phyloP scores from a whole-genome alignment of 2,888 invertebrate species.

The Anaspis maculata region DNA sequence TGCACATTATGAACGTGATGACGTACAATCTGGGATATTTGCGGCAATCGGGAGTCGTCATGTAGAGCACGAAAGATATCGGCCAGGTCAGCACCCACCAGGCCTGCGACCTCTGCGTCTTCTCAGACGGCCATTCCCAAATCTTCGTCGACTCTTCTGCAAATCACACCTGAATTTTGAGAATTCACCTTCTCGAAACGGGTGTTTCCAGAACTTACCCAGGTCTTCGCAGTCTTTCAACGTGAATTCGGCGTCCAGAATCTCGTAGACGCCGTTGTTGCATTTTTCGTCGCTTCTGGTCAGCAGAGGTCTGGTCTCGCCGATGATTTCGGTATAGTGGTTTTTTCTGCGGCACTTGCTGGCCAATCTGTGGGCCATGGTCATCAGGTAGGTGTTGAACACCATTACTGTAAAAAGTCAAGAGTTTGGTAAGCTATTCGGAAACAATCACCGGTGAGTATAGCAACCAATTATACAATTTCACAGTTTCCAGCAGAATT shows the following conservation, averaged over 20 bases:
- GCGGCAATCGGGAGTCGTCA: slow-evolving; percentile 72
- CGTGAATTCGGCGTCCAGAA: slow-evolving; percentile 33
- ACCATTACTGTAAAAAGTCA: slow-evolving; percentile 61
- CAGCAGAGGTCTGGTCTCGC: slow-evolving; percentile 42
- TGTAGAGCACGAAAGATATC: slow-evolving; percentile 57
- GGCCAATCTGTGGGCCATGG: slow-evolving; percentile 45
- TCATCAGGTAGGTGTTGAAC: slow-evolving; percentile 53
- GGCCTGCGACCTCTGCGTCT: slow-evolving; percentile 40
- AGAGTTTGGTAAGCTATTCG: too few species aligned
- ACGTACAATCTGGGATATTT: slow-evolving; percentile 52
- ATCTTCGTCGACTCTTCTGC: slow-evolving; percentile 41
- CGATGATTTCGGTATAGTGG: slow-evolving; percentile 48
- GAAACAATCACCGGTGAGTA: too few species aligned
- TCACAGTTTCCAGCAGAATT: too few species aligned
- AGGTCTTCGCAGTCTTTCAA: slow-evolving; percentile 40
- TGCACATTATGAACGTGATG: slow-evolving; percentile 69
- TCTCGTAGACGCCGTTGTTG: slow-evolving; percentile 20
- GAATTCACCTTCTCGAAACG: not conserved
- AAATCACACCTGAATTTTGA: slow-evolving; percentile 2
- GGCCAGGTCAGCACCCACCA: slow-evolving; percentile 67
- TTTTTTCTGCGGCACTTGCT: slow-evolving; percentile 44
- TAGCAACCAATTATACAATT: too few species aligned
- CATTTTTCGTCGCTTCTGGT: slow-evolving; percentile 20
- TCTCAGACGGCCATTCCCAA: slow-evolving; percentile 52
- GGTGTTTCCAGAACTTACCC: slow-evolving; percentile 22